Conservation (phyloP, 2,888 invertebrate genomes). For the Watsonalla binaria region DNA sequence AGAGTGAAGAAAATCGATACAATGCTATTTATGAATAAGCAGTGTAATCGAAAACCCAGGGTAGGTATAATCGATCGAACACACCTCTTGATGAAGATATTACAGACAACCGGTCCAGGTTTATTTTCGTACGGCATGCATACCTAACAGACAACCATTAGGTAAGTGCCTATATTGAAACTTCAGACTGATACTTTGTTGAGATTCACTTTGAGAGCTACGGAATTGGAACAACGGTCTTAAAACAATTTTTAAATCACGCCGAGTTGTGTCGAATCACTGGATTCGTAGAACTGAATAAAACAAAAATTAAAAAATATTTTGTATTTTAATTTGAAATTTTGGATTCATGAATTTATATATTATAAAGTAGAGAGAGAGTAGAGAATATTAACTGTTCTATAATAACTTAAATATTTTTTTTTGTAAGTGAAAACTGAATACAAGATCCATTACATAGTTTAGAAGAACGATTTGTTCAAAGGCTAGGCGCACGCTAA, state of each 20-base stretch:
- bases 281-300: too few relatives aligned
- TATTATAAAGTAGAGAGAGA: too few relatives aligned
- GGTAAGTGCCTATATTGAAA: slow-evolving; percentile 13
- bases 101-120: slow-evolving; percentile 54
- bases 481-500: too few relatives aligned
- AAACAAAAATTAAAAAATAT: too few relatives aligned
- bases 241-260: not conserved
- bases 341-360: too few relatives aligned
- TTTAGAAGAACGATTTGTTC: too few relatives aligned
- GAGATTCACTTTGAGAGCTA: not conserved
- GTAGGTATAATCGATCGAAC: slow-evolving; percentile 66
- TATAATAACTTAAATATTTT: too few relatives aligned
- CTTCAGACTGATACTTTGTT: not conserved
- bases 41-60: slow-evolving; percentile 20
- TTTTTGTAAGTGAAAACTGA: too few relatives aligned
- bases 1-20: not conserved
- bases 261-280: not conserved
- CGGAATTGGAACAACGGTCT: not conserved
- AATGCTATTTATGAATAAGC: slow-evolving; percentile 18
- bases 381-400: too few relatives aligned
- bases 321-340: too few relatives aligned
- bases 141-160: slow-evolving; percentile 17
- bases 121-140: slow-evolving; percentile 58
- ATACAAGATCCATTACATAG: too few relatives aligned
- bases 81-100: slow-evolving; percentile 75